A percentile compares a stretch with the other conserved stretches of the same genome.
Conservation (phyloP, 2,888 invertebrate genomes). For the Ptychoptera albimana region DNA sequence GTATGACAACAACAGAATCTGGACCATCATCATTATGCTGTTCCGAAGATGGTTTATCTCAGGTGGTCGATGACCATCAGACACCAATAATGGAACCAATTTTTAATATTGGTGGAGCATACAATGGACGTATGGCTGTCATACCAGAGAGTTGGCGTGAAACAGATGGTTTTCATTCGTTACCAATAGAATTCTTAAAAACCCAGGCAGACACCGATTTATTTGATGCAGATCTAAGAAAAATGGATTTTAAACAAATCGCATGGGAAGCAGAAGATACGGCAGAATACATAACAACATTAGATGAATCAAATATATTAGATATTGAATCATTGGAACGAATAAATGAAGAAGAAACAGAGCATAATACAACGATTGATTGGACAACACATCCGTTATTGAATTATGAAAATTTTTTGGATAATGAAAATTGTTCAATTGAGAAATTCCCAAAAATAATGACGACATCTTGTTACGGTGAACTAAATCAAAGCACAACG, state of each 20-base stretch:
- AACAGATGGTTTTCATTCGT: conserved; percentile 1
- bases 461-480: conserved; percentile 30
- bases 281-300: conserved; percentile 22
- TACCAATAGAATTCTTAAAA: conserved; percentile 1
- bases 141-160: background rate
- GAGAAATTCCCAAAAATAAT: conserved; percentile 22
- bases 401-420: background rate
- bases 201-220: background rate
- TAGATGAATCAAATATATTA: conserved; percentile 25
- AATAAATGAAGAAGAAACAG: conserved; percentile 11
- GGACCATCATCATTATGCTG: background rate
- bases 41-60: background rate
- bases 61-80: too few relatives aligned
- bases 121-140: background rate
- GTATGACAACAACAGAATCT: conserved; percentile 1
- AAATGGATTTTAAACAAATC: conserved; percentile 4
- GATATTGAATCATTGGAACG: conserved; percentile 25
- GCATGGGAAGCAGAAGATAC: conserved; percentile 13
- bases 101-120: background rate
- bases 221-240: background rate
- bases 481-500: conserved; percentile 16
- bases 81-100: too few relatives aligned
- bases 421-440: conserved; percentile 13
- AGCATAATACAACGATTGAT: background rate
- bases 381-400: conserved; percentile 4